These are phyloP conservation scores for Opisthograptis luteolata DNA, from an alignment of 2,888 invertebrate species.

Conservation along the genomic window DNA sequence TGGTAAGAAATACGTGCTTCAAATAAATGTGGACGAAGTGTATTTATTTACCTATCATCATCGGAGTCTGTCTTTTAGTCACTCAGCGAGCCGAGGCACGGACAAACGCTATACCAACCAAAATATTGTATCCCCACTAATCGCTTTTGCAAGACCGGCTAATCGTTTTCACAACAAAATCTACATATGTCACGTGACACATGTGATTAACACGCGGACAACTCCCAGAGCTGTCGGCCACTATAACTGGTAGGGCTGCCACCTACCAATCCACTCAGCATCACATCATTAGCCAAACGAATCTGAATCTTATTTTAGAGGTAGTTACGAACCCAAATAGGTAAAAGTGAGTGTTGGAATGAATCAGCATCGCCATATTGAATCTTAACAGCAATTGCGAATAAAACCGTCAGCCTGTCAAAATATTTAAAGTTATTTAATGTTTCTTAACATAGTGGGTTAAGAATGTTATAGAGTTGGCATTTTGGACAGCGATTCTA, in stretches of 20 bases:
- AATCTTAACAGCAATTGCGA: constrained; percentile 50
- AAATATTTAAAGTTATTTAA: constrained; percentile 54
- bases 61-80: too few relatives aligned
- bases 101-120: too few relatives aligned
- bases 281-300: constrained; percentile 7
- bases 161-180: constrained; percentile 2
- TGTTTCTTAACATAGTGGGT: constrained; percentile 11
- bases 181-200: neutral
- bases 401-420: constrained; percentile 58
- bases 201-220: neutral
- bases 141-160: neutral
- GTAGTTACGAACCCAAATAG: neutral
- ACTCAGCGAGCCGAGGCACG: too few relatives aligned
- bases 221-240: constrained; percentile 1
- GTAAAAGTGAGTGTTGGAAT: constrained; percentile 14
- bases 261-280: neutral
- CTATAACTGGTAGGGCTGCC: constrained; percentile 4
- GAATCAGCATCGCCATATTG: constrained; percentile 52
- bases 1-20: too few relatives aligned
- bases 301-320: neutral
- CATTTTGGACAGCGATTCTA: too few relatives aligned
- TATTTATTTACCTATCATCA: too few relatives aligned
- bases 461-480: constrained; percentile 25
- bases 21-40: too few relatives aligned
- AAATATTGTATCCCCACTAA: neutral